These are phyloP conservation scores for Dunckerocampus dactyliophorus DNA, from an alignment of 2,113 vertebrate species.

Conservation along the genomic window DNA sequence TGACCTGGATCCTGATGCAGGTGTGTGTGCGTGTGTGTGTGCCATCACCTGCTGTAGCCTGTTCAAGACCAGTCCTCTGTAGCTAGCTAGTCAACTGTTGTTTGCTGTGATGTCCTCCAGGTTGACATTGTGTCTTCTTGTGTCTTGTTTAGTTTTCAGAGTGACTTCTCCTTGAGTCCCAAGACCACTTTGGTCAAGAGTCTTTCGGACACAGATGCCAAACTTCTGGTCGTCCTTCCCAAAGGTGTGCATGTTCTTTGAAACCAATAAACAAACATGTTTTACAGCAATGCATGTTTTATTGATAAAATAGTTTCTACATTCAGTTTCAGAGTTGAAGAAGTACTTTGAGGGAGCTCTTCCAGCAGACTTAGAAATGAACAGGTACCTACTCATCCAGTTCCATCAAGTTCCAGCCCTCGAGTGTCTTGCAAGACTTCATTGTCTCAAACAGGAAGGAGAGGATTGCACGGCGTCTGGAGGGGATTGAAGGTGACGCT, in stretches of 20 bases:
- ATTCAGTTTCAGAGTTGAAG: slow-evolving; percentile 91
- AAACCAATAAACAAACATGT: background rate
- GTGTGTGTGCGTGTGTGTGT: too few relatives aligned
- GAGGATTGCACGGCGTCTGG: slow-evolving; percentile 89
- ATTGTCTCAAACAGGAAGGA: slow-evolving; percentile 80
- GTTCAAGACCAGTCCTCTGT: slow-evolving; percentile 23
- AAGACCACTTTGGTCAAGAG: slow-evolving; percentile 77
- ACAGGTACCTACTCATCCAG: slow-evolving; percentile 76
- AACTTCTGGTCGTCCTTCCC: slow-evolving; percentile 80
- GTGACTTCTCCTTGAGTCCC: slow-evolving; percentile 76
- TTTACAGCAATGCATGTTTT: background rate
- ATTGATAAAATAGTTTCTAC: slow-evolving; percentile 2
- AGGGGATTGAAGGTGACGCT: slow-evolving; percentile 88
- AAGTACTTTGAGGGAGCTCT: slow-evolving; percentile 85
- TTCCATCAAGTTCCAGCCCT: background rate
- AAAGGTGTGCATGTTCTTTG: slow-evolving; percentile 77
- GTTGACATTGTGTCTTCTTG: slow-evolving; percentile 13
- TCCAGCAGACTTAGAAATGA: slow-evolving; percentile 81
- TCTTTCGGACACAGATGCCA: slow-evolving; percentile 80
- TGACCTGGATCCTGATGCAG: slow-evolving; percentile 30
- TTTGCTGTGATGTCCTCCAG: background rate
- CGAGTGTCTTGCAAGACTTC: background rate
- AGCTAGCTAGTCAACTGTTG: background rate
- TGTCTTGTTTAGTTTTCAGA: slow-evolving; percentile 80
- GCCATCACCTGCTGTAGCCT: slow-evolving; percentile 29